Conservation (phyloP, 2,888 invertebrate genomes). For the Esperia sulphurella region DNA sequence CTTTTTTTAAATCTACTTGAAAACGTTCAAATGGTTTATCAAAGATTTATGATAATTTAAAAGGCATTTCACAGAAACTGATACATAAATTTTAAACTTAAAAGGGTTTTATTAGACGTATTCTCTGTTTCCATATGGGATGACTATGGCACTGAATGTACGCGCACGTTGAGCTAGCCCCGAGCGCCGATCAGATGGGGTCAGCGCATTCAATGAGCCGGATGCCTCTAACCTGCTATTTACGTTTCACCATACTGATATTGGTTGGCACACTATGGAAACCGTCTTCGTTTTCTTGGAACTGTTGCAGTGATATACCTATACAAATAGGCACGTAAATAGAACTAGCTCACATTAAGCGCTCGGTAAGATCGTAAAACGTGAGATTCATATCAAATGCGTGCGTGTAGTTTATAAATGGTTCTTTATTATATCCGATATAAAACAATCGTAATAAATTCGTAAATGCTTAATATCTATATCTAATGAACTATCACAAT, state of each 20-base stretch:
- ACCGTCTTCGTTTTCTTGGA: constrained; percentile 45
- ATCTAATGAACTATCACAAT: too few species aligned
- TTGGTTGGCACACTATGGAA: constrained; percentile 72
- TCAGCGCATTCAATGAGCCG: constrained; percentile 78
- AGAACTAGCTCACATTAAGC: not conserved
- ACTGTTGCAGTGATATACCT: constrained; percentile 10
- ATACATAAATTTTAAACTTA: constrained; percentile 1
- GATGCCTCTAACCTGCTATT: constrained; percentile 75
- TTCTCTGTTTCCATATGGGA: constrained; percentile 15
- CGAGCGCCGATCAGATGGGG: constrained; percentile 73
- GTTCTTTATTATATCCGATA: not conserved
- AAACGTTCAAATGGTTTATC: too few species aligned
- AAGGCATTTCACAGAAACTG: too few species aligned
- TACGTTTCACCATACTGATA: constrained; percentile 73
- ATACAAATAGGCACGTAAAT: not conserved
- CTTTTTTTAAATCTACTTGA: too few species aligned
- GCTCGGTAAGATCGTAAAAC: constrained; percentile 1
- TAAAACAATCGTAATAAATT: too few species aligned
- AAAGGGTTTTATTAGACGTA: constrained; percentile 7
- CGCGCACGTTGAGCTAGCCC: constrained; percentile 45
- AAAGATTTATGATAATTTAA: too few species aligned
- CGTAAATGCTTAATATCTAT: too few species aligned
- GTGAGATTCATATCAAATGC: not conserved
- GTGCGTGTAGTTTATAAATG: not conserved
- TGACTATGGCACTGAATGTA: constrained; percentile 47